Base-by-base conservation (phyloP, 2,113 vertebrate genomes). In the Callocephalon fimbriatum region DNA sequence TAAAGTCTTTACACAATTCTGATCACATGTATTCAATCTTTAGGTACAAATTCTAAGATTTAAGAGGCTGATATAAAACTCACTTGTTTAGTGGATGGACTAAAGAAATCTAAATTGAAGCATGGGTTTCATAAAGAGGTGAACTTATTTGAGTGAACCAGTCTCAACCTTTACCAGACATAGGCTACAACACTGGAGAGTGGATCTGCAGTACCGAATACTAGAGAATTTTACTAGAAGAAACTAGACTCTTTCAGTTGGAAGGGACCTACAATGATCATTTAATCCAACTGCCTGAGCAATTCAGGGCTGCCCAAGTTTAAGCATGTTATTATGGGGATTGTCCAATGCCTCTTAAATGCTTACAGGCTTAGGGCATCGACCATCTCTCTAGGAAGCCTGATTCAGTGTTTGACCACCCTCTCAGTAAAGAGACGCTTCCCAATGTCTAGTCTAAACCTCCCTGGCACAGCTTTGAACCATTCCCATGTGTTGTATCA, bases 401-500 rank as follows among this genome's bases (percentile, higher is more conserved):
- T 61, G 10, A 1, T 54, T 11, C 18, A 68, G 27, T 45, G 65
- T 50, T 15, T 26, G 26, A 73, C 29, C 31, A 70, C 1, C 2
- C 27, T 59, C 61, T 42, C 2, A 0, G 31, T 62, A 62, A 50
- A 74, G 22, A 83, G 53, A 61, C 17, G 13, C 29, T 78, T 56
- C 48, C 65, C 7, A 4, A 22, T 6, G 15, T 10, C 45, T 75
- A 56, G 14, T 2, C 21, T 38, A 32, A 93, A 71, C 20, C 26
- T 70, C 13, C 16, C n/a, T 22, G 31, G 56, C 3, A 15, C 38
- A 83, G 37, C 27, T 76, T 31, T 63, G 29, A 86, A 48, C 20
- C 31, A 35, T 7, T 27, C n/a, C 18, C 45, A 40, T 1, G 1
- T 2, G 3, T 8, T 47, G 21, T 32, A 31, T 11, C 47, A 31